Percentiles rank a stretch among this genome's conserved stretches.
Conservation (phyloP, 1,140 invertebrate genomes). For the Hyposmocoma kahamanoa region DNA sequence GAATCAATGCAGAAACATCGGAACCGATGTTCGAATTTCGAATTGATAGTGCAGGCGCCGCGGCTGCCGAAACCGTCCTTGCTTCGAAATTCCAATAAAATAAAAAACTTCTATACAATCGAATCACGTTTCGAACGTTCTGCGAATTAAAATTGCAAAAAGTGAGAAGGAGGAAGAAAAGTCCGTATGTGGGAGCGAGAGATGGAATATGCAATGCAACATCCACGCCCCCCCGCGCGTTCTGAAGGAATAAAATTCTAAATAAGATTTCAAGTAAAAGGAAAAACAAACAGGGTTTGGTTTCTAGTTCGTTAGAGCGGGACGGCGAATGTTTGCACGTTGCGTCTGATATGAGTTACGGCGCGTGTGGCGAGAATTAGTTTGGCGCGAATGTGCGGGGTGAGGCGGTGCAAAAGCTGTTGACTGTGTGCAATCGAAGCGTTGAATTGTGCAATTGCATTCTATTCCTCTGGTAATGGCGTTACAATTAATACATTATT, state of each 20-base stretch:
- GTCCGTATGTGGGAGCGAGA: constrained; percentile 37
- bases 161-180: constrained; percentile 43
- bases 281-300: constrained; percentile 58
- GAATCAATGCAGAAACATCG: no score
- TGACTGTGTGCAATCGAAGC: no score
- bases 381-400: constrained; percentile 64
- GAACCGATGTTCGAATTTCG: constrained; percentile 17
- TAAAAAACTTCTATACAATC: constrained; percentile 63
- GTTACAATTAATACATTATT: no score
- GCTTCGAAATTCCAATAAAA: constrained; percentile 59
- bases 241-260: constrained; percentile 68
- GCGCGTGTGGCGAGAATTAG: constrained; percentile 67
- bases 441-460: no score
- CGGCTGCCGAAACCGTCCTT: background rate
- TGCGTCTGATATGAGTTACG: constrained; percentile 62
- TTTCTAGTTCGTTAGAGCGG: constrained; percentile 62
- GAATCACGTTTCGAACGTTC: constrained; percentile 67
- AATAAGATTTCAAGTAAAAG: constrained; percentile 70
- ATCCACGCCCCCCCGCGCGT: constrained; percentile 68
- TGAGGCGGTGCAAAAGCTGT: no score
- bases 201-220: constrained; percentile 52
- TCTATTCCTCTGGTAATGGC: no score
- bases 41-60: constrained; percentile 25
- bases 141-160: constrained; percentile 73
- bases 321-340: constrained; percentile 37